A percentile compares a stretch with the other conserved stretches of the same genome.
Evolutionary conservation across 2,888 invertebrate species (phyloP).

Genomic region (Dicyrtomina minuta): DNA sequence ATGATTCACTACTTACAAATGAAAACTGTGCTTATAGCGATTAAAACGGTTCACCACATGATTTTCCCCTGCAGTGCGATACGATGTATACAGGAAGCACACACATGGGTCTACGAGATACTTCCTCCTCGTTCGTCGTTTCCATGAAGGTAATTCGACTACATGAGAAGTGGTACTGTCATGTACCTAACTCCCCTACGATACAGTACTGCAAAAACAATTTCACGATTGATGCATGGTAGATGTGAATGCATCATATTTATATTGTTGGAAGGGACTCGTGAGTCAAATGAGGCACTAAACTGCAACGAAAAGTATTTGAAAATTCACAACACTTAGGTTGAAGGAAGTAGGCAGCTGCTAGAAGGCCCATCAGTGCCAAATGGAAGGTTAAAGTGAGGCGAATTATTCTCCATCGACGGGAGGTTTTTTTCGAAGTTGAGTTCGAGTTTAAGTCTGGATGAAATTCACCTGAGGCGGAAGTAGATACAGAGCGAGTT

Average conservation of each 20-base stretch:
- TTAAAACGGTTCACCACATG: too few species aligned
- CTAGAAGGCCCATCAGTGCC: constrained; percentile 51
- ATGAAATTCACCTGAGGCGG: constrained; percentile 21
- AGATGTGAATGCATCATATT: neutral
- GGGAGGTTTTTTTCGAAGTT: constrained; percentile 15
- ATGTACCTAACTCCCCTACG: too few species aligned
- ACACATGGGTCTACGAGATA: too few species aligned
- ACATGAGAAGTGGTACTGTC: too few species aligned
- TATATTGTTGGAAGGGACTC: constrained; percentile 50
- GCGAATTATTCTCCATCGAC: constrained; percentile 51
- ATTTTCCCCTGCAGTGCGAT: too few species aligned
- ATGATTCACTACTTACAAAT: too few species aligned
- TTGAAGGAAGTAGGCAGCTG: constrained; percentile 51
- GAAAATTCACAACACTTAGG: constrained; percentile 53
- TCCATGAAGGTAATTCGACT: too few species aligned
- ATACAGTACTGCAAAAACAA: too few species aligned
- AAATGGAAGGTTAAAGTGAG: constrained; percentile 51
- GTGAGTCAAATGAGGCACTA: constrained; percentile 51
- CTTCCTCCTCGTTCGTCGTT: too few species aligned
- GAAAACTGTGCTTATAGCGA: too few species aligned
- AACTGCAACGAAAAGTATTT: constrained; percentile 52
- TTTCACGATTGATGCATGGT: neutral
- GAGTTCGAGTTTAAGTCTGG: neutral
- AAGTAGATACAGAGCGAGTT: constrained; percentile 8
- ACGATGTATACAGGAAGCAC: too few species aligned